Conservation (phyloP, 2,888 invertebrate genomes). For the Colletes collaris region DNA sequence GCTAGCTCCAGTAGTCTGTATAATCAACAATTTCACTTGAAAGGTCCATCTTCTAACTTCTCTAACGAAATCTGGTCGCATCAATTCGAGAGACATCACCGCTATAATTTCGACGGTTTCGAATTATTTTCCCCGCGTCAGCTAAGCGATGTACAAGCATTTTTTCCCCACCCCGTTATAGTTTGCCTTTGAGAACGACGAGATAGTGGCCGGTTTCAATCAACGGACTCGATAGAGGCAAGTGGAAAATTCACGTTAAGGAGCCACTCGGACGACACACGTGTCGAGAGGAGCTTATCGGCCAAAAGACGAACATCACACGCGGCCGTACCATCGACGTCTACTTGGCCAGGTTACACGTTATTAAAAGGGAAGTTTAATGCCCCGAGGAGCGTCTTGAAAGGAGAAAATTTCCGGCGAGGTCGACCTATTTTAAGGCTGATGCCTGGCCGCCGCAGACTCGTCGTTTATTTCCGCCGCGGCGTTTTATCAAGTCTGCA, state of each 20-base stretch:
- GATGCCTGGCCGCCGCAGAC: conserved; percentile 25
- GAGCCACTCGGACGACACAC: background rate
- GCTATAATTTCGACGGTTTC: too few relatives aligned
- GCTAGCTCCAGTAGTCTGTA: too few relatives aligned
- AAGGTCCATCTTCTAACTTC: too few relatives aligned
- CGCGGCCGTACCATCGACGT: background rate
- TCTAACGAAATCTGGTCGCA: too few relatives aligned
- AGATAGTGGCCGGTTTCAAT: background rate
- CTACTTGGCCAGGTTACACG: conserved; percentile 1
- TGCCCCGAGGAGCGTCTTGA: conserved; percentile 15
- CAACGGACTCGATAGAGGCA: background rate
- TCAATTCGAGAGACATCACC: too few relatives aligned
- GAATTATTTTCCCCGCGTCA: too few relatives aligned
- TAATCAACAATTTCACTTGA: too few relatives aligned
- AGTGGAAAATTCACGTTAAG: background rate
- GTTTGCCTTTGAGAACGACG: background rate
- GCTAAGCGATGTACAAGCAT: too few relatives aligned
- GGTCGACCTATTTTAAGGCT: conserved; percentile 60
- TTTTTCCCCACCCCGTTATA: too few relatives aligned
- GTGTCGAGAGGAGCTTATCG: background rate
- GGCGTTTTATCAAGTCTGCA: conserved; percentile 59
- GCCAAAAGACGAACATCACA: background rate
- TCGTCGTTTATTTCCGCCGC: conserved; percentile 55
- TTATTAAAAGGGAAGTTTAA: conserved; percentile 43
- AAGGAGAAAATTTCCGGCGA: conserved; percentile 17